Conservation (phyloP, 2,888 invertebrate species). For the Cephalotes varians region DNA sequence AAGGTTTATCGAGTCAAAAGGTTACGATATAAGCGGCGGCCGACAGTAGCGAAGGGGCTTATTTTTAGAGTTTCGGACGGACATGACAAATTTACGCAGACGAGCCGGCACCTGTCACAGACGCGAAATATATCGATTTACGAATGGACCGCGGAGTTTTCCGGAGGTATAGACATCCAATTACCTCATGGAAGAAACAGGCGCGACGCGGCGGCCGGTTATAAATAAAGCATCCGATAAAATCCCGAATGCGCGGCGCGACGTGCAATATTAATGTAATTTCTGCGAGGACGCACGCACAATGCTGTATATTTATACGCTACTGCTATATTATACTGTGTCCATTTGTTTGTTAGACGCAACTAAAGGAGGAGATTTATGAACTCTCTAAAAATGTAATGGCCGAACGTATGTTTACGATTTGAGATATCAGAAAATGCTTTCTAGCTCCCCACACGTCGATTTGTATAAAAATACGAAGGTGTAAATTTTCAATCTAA, state of each 20-base stretch:
- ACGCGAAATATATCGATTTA: constrained; percentile 52
- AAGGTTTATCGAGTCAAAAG: constrained; percentile 36
- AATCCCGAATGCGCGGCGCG: constrained; percentile 13
- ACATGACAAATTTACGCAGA: constrained; percentile 51
- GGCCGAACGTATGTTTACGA: not conserved
- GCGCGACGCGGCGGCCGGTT: constrained; percentile 5
- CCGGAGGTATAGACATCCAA: constrained; percentile 49
- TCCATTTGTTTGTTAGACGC: constrained; percentile 7
- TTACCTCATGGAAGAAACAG: constrained; percentile 44
- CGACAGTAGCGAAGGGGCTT: constrained; percentile 18
- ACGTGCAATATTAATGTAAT: constrained; percentile 51
- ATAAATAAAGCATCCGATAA: constrained; percentile 48
- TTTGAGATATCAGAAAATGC: constrained; percentile 1
- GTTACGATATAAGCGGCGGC: constrained; percentile 12
- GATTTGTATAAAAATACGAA: not conserved
- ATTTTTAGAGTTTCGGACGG: constrained; percentile 44
- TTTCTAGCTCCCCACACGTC: not conserved
- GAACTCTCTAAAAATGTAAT: not conserved
- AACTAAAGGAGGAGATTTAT: constrained; percentile 31
- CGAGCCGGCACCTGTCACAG: constrained; percentile 53
- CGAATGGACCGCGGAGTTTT: constrained; percentile 36
- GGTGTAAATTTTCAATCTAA: constrained; percentile 2
- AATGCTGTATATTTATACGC: constrained; percentile 19
- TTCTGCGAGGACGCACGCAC: constrained; percentile 28
- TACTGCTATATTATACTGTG: not conserved